A percentile compares a stretch with the other conserved stretches of the same genome.
Evolutionary conservation across 2,797 vertebrate genomes (phyloP).

Genomic region (Leptodactylus fallax): DNA sequence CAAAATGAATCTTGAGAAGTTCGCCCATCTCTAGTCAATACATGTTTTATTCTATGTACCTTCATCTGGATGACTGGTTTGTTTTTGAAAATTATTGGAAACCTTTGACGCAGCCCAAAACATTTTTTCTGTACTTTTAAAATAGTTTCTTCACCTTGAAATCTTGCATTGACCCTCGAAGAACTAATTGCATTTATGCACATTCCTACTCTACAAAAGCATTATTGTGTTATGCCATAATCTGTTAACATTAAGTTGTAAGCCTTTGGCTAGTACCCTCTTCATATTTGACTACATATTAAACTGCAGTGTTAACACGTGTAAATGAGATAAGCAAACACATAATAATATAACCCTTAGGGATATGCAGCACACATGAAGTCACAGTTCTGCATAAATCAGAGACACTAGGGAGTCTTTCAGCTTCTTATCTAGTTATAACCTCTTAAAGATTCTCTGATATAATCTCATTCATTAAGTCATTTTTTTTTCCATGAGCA

Average conservation of each 20-base stretch:
- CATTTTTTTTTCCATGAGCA: not conserved
- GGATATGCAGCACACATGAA: not conserved
- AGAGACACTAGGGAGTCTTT: not conserved
- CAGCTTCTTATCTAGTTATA: constrained; percentile 5
- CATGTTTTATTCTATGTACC: too few relatives aligned
- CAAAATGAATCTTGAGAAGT: too few relatives aligned
- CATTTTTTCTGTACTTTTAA: too few relatives aligned
- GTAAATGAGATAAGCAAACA: constrained; percentile 12
- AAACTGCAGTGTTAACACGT: not conserved
- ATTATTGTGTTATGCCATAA: not conserved
- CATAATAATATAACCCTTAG: constrained; percentile 8
- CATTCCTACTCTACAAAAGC: not conserved
- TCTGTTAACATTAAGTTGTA: not conserved
- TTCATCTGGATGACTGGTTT: too few relatives aligned
- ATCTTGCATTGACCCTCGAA: not conserved
- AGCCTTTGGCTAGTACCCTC: not conserved
- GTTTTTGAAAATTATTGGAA: too few relatives aligned
- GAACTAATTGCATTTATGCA: not conserved
- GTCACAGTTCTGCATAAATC: constrained; percentile 13
- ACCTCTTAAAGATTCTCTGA: not conserved
- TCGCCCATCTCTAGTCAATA: too few relatives aligned
- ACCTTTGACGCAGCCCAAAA: too few relatives aligned
- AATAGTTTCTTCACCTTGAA: too few relatives aligned
- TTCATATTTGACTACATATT: not conserved
- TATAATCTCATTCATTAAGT: constrained; percentile 13